These are phyloP conservation scores for Adineta ricciae DNA, from an alignment of 2,888 invertebrate species.

Conservation along the genomic window DNA sequence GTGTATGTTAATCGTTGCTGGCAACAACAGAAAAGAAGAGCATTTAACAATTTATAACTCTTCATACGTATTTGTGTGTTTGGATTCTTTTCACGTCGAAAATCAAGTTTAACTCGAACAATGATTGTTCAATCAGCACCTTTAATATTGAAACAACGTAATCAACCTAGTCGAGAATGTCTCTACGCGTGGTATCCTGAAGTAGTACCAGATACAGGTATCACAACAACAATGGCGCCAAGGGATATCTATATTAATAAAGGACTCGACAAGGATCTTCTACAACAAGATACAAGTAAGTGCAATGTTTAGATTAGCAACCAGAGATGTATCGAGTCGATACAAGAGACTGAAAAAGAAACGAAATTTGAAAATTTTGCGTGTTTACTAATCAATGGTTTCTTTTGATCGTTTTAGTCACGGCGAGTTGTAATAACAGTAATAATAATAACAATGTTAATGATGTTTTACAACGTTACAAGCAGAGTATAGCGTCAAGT, in stretches of 20 bases:
- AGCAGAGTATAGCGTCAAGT: slow-evolving; percentile 4
- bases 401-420: background rate
- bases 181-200: slow-evolving; percentile 18
- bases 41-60: background rate
- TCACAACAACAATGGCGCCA: background rate
- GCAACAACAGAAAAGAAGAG: background rate
- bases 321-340: background rate
- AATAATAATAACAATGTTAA: background rate
- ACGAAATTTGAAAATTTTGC: background rate
- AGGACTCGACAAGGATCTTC: background rate
- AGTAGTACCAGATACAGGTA: background rate
- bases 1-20: slow-evolving; percentile 1
- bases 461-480: background rate
- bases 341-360: background rate
- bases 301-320: background rate
- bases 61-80: background rate
- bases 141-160: background rate
- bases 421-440: background rate
- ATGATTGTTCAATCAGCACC: background rate
- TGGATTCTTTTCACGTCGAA: background rate
- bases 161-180: slow-evolving; percentile 20
- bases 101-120: background rate
- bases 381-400: background rate
- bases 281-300: background rate
- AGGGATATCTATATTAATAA: slow-evolving; percentile 12